A percentile compares a stretch with the other conserved stretches of the same genome.
Evolutionary conservation across 2,797 vertebrate genomes (phyloP).

Genomic region (Lates japonicus): DNA sequence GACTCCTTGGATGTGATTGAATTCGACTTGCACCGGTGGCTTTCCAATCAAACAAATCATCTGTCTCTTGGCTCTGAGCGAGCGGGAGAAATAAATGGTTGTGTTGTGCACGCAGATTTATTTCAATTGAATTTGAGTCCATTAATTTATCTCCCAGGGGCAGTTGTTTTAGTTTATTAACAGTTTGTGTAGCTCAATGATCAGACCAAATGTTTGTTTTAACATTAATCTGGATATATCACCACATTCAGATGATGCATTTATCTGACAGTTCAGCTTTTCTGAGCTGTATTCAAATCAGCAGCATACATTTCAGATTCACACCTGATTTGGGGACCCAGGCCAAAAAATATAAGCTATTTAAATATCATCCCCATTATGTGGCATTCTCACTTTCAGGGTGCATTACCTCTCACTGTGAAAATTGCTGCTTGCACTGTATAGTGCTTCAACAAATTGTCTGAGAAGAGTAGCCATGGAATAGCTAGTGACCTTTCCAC

Average conservation of each 20-base stretch:
- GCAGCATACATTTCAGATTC: not conserved
- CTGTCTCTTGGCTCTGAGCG: conserved; percentile 44
- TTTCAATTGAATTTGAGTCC: conserved; percentile 56
- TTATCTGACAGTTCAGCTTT: not conserved
- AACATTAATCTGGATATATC: conserved; percentile 15
- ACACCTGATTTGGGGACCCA: not conserved
- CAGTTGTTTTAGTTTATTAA: conserved; percentile 53
- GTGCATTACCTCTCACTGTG: conserved; percentile 18
- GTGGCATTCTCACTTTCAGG: conserved; percentile 13
- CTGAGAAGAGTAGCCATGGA: conserved; percentile 6
- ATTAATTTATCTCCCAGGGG: conserved; percentile 48
- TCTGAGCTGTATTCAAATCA: conserved; percentile 6
- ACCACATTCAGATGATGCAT: not conserved
- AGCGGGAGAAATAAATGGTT: conserved; percentile 26
- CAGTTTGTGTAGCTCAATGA: conserved; percentile 27
- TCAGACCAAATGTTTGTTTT: not conserved
- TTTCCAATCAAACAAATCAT: conserved; percentile 73
- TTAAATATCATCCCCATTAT: conserved; percentile 11
- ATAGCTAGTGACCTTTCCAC: conserved; percentile 63
- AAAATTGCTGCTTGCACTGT: conserved; percentile 19
- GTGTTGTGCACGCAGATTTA: conserved; percentile 58
- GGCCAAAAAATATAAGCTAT: not conserved
- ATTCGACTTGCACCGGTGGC: conserved; percentile 59
- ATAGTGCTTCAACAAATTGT: conserved; percentile 7
- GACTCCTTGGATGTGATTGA: conserved; percentile 62